phyloP scores from a whole-genome alignment of 2,888 invertebrate genomes.

The Odontocolon sp. region DNA sequence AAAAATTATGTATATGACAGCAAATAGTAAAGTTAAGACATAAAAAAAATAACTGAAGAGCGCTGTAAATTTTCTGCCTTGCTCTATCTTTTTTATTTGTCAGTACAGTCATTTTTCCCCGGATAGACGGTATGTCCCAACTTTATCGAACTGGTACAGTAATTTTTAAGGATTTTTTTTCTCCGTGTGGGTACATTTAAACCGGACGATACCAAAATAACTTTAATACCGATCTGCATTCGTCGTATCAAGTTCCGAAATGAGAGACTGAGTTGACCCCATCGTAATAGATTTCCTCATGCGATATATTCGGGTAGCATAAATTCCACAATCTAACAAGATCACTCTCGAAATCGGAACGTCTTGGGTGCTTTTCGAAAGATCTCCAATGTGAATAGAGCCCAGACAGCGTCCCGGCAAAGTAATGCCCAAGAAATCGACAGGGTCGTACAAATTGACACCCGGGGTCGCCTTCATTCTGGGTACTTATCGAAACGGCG shows the following conservation, averaged over 20 bases:
- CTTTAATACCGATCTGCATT: too few relatives aligned
- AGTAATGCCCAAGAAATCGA: conserved; percentile 39
- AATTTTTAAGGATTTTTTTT: too few relatives aligned
- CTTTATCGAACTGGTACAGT: too few relatives aligned
- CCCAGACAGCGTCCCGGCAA: conserved; percentile 2
- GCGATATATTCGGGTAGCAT: conserved; percentile 10
- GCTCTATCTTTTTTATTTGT: too few relatives aligned
- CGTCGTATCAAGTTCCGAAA: neutral
- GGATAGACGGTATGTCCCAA: too few relatives aligned
- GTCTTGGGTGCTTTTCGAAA: conserved; percentile 10
- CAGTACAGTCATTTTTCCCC: too few relatives aligned
- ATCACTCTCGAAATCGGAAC: conserved; percentile 24
- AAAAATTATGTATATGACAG: too few relatives aligned
- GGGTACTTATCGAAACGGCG: conserved; percentile 16
- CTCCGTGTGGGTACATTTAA: too few relatives aligned
- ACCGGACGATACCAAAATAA: neutral
- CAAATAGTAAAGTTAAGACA: too few relatives aligned
- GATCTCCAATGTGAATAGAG: conserved; percentile 21
- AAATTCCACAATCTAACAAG: conserved; percentile 31
- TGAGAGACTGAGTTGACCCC: neutral
- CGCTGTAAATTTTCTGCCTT: too few relatives aligned
- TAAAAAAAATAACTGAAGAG: too few relatives aligned
- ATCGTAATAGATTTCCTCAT: conserved; percentile 34
- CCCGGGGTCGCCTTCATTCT: conserved; percentile 4
- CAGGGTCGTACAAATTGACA: conserved; percentile 41